Base-by-base conservation (phyloP, 2,113 vertebrate genomes). In the Excalfactoria chinensis region DNA sequence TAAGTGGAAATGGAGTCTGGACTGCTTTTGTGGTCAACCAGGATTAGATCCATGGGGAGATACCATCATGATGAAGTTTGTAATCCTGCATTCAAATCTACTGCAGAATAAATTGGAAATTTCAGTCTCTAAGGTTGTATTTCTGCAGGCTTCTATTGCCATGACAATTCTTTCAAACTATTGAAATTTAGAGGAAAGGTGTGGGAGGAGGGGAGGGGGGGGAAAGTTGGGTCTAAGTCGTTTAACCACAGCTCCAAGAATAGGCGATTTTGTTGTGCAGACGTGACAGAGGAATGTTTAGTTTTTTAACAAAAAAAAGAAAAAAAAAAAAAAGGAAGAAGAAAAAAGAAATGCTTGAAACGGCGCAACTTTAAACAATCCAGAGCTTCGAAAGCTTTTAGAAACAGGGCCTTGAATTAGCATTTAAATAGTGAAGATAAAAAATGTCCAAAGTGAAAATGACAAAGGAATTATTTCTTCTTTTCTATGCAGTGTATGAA, bases 231-330 rank as follows among this genome's bases (percentile, higher is more conserved):
- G 51, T 67, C 81, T 32, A 59, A 70, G 34, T 53, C 15, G 1
- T 89, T 89, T 93, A 95, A 94, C 90, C 92, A 82, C 89, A 94
- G 67, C 67, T 94, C 93, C 84, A 67, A 67, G 89, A 96, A 95
- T 93, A 96, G 88, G 74, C 2, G 21, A 66, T 35, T 89, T 34
- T 84, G 63, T n/a, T 35, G 84, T 69, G 86, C 84, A 80, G 93
- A 95, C 46, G 46, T 92, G 95, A 83, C 30, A n/a, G 71, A 70
- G 22, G 43, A 55, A 82, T 15, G 49, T 60, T 93, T 59, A 13
- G 2, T 44, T 95, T 90, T 66, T 3, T 53, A 53, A 53, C 25
- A 26, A 87, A 41, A 43, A 23, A 59, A 74, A 84, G 11, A 48
- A 22, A 48, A 22, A 44, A 43, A 48, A 21, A 59, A 71, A 84